Evolutionary conservation across 2,888 invertebrate species (phyloP).

Genomic region (Stenodema calcarata): DNA sequence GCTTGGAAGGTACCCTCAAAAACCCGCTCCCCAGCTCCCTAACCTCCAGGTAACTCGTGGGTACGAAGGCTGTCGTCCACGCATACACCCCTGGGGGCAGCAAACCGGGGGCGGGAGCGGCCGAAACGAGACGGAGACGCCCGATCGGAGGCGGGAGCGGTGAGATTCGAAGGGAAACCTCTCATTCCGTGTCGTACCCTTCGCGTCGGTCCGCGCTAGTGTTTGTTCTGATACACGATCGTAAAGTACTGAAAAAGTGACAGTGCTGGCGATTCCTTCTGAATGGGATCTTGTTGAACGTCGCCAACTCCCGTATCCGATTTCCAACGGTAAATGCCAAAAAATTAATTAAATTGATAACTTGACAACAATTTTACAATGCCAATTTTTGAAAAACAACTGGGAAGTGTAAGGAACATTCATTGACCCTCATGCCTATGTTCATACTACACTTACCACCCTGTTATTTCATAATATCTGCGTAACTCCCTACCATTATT

Average conservation of each 20-base stretch:
- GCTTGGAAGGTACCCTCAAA: background rate
- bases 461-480: no score
- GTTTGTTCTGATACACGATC: background rate
- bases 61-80: background rate
- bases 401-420: no score
- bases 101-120: background rate
- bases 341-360: no score
- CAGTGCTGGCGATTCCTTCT: background rate
- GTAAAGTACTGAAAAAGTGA: background rate
- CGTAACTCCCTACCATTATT: no score
- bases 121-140: background rate
- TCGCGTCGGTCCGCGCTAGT: background rate
- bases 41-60: background rate
- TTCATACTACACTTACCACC: no score
- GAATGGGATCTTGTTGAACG: background rate
- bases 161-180: no score
- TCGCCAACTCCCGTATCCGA: background rate
- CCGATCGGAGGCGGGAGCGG: background rate
- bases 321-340: background rate
- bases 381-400: no score
- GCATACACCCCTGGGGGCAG: background rate
- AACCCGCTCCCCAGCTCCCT: background rate
- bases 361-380: no score
- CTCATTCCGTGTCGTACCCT: background rate
- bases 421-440: no score